Base-by-base conservation (phyloP, 2,888 invertebrate genomes). In the Octonoba sinensis region DNA sequence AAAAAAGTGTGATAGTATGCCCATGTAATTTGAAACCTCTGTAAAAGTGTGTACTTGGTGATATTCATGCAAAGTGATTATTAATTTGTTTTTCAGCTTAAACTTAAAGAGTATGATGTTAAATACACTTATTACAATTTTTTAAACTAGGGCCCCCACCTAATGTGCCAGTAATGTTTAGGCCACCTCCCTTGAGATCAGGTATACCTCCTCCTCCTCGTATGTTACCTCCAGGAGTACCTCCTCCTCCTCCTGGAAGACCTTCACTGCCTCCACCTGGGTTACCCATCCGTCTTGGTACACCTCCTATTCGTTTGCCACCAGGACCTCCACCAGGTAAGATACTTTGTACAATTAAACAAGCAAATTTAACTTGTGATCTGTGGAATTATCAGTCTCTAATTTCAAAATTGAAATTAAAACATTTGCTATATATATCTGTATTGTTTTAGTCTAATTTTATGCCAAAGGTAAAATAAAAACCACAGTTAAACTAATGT, bases 241-340 rank as follows among this genome's bases (percentile, higher is more conserved):
- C 86, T 12, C 85, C 85, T 1, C 84, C 85, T n/a, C 84, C 87
- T 36, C 87, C 87, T 27, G 86, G 86, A 12, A 86, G 90, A 86
- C 91, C 90, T 16, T 79, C 78, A 24, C 73, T 86, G 36, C 87
- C 87, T 86, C 91, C 92, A 6, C 91, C 91, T 51, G 90, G 93
- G 88, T 49, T 86, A 62, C 83, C 84, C 4, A 86, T 92, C 86
- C 89, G 93, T 66, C 84, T 86, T 22, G 85, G 85, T 8, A 70
- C 79, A 20, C 70, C 83, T 18, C 82, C 82, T 13, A 81, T 85
- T 44, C 92, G 93, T 8, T 90, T 92, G 60, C 92, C 92, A 51
- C 92, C 92, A 0, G 92, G 92, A 1, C 92, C 92, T 1, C 93
- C 93, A 11, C 93, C 93, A 16, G 87, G 87, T 86, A 77, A 76